Conservation (phyloP, 2,113 vertebrate species). For the Gorilla gorilla region DNA sequence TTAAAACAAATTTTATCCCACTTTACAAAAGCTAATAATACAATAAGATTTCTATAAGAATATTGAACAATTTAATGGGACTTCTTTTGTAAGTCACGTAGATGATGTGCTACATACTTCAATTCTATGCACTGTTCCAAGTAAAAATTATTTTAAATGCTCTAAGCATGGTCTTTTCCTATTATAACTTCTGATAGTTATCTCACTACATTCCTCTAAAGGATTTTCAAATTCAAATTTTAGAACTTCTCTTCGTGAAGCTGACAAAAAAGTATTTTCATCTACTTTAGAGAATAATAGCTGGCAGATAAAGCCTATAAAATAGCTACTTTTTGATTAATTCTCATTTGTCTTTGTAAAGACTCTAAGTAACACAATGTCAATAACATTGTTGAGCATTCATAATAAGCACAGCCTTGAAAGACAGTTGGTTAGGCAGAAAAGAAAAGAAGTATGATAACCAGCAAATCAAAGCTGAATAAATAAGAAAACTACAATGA, state of each 20-base stretch:
- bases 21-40: background rate
- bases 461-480: background rate
- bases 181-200: background rate
- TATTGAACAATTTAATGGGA: background rate
- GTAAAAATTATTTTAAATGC: background rate
- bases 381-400: background rate
- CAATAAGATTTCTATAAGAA: background rate
- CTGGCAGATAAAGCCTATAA: background rate
- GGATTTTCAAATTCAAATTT: too few species aligned
- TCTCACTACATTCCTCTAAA: background rate
- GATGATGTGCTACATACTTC: background rate
- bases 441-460: background rate
- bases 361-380: accelerated
- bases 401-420: background rate
- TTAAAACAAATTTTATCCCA: background rate
- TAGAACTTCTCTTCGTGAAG: background rate
- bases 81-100: background rate
- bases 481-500: background rate
- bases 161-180: background rate
- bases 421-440: background rate
- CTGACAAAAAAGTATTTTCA: background rate
- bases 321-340: background rate
- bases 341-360: background rate
- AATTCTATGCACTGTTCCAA: background rate
- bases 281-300: background rate